These are phyloP conservation scores for Phymorhynchus buccinoides DNA, from an alignment of 1,140 invertebrate species.

Conservation along the genomic window DNA sequence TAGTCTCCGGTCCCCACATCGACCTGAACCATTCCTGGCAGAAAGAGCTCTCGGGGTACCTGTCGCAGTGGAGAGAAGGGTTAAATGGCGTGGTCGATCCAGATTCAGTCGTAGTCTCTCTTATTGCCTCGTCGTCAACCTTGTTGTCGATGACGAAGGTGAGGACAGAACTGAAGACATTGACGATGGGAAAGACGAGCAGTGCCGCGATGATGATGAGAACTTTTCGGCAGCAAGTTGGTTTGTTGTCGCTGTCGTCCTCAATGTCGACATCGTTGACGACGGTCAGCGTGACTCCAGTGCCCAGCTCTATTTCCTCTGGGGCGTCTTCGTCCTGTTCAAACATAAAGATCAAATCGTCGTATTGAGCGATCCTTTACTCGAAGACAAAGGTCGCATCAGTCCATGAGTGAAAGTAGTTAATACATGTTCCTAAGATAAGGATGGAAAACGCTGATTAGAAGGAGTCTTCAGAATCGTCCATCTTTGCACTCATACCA, in stretches of 20 bases:
- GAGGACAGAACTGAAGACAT: not conserved
- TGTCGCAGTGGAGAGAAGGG: not conserved
- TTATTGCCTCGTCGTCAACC: not conserved
- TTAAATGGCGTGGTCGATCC: not conserved
- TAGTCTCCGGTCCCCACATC: not conserved
- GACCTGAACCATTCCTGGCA: not conserved
- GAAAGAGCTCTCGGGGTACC: not conserved
- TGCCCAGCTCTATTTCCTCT: constrained; percentile 18
- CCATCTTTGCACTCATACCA: too few relatives aligned
- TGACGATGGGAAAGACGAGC: not conserved
- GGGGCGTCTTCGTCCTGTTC: not conserved
- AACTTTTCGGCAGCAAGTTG: not conserved
- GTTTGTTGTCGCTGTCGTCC: not conserved
- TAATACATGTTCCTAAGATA: too few relatives aligned
- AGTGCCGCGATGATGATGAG: not conserved
- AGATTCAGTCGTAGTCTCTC: not conserved
- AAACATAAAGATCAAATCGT: not conserved
- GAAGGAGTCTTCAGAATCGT: too few relatives aligned
- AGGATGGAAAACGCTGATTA: too few relatives aligned
- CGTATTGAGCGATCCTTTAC: too few relatives aligned
- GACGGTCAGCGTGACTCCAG: not conserved
- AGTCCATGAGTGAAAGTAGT: too few relatives aligned
- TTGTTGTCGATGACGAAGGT: not conserved
- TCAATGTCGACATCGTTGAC: not conserved
- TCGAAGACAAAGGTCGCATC: too few relatives aligned